Base-by-base conservation (phyloP, 2,113 vertebrate genomes). In the Proteles cristata region DNA sequence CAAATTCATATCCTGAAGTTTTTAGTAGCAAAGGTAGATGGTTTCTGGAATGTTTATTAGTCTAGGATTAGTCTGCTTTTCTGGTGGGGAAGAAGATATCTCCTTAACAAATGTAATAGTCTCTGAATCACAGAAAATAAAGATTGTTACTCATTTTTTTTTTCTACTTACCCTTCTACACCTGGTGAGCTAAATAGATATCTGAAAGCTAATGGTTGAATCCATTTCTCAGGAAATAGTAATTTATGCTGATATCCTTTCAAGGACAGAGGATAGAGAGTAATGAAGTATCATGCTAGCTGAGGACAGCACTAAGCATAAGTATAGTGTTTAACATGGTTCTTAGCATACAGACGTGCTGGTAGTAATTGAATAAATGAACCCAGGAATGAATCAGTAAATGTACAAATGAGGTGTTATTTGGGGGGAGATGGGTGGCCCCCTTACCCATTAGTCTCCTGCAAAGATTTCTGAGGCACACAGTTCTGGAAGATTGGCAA, bases 211-310 rank as follows among this genome's bases (percentile, higher is more conserved):
- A 87, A 50, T 85, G 4, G 33, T 92, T 96, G 80, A 81, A 85
- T 97, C 33, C n/a, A 39, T 95, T 93, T 97, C 81, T 97, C 68
- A 93, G 84, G 87, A 74, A 94, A 77, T 81, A 83, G 92, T 92
- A 95, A 58, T 97, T 96, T 65, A 97, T 63, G 39, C 17, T 77
- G 93, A 68, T 92, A 48, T 77, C 35, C 76, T 97, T 76, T 97
- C 69, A 82, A 25, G 35, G 86, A 53, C n/a, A 83, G 31, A 89
- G 17, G 35, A 39, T 45, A 35, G 4, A 86, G 53, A 53, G 4
- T 8, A 4, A 69, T 23, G 12, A 50, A 21, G 12, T 26, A 45
- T 4, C 12, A 1, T 1, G 8, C 35, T 66, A 26, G 39, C 1
- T 4, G 4, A n/a, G 45, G 17, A 43, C 17, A 43, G 17, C 25